phyloP scores from a whole-genome alignment of 53 echinoderm and acorn worm species.

The Arbacia lixula region DNA sequence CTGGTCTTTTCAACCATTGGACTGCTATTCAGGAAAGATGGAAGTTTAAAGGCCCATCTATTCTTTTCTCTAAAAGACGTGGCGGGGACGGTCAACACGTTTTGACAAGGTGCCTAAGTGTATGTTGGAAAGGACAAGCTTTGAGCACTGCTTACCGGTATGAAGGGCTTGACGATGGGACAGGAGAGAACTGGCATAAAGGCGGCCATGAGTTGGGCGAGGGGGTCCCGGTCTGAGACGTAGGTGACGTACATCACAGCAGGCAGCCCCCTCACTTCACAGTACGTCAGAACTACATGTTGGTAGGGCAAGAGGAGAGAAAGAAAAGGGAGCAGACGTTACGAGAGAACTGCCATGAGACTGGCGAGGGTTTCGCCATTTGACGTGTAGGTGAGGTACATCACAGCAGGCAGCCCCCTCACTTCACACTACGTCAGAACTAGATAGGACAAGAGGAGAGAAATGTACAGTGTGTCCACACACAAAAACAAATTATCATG shows the following conservation, averaged over 20 bases:
- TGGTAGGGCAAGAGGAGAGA: neutral
- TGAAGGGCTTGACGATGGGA: conserved; percentile 28
- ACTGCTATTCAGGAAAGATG: no score
- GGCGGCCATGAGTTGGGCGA: conserved; percentile 18
- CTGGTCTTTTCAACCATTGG: no score
- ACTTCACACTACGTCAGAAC: conserved; percentile 52
- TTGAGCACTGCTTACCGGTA: conserved; percentile 7
- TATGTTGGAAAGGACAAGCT: neutral
- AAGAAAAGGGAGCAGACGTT: neutral
- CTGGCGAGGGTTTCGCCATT: neutral
- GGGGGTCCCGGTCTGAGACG: conserved; percentile 15
- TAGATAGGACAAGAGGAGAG: no score
- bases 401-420: conserved; percentile 11
- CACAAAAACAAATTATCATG: no score
- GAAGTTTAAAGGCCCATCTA: no score
- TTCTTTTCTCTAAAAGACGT: no score
- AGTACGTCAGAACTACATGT: conserved; percentile 2
- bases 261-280: neutral
- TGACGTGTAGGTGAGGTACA: conserved; percentile 32
- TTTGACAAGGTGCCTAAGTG: no score
- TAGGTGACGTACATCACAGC: conserved; percentile 1
- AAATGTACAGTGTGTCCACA: no score
- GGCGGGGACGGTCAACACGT: no score
- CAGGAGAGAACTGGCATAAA: conserved; percentile 27
- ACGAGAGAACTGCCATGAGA: neutral